phyloP scores from a whole-genome alignment of 1,140 invertebrate genomes.

The Drosophila grimshawi region DNA sequence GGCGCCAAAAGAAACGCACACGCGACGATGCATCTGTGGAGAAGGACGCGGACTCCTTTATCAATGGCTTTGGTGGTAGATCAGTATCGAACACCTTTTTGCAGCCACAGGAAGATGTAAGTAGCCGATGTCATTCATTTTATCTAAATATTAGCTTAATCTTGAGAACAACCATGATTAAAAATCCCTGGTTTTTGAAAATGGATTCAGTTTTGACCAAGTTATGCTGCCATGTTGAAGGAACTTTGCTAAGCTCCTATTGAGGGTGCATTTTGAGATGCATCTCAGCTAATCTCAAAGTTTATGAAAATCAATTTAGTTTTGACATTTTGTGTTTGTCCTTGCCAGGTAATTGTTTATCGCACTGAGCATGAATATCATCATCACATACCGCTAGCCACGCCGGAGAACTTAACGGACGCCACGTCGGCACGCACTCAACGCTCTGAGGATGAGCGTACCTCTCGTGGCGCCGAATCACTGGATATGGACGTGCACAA shows the following conservation, averaged over 20 bases:
- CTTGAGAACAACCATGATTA: background rate
- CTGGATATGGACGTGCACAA: conserved; percentile 85
- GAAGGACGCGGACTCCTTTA: conserved; percentile 85
- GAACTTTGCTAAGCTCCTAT: too few relatives aligned
- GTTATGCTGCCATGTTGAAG: too few relatives aligned
- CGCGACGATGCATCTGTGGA: conserved; percentile 83
- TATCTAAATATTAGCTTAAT: background rate
- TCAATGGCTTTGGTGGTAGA: conserved; percentile 84
- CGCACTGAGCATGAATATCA: conserved; percentile 87
- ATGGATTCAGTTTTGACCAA: too few relatives aligned
- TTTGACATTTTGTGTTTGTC: background rate
- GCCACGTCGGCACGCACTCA: conserved; percentile 73
- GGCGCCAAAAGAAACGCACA: conserved; percentile 83
- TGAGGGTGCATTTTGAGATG: too few relatives aligned
- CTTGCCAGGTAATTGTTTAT: conserved; percentile 86
- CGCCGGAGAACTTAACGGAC: conserved; percentile 84
- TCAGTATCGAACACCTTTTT: conserved; percentile 84
- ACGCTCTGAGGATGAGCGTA: conserved; percentile 88
- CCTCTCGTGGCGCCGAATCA: conserved; percentile 89
- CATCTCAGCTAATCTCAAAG: too few relatives aligned
- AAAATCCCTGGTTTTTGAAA: too few relatives aligned
- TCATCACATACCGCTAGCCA: conserved; percentile 85
- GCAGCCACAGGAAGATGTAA: conserved; percentile 83
- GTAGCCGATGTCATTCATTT: conserved; percentile 14
- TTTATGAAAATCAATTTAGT: too few relatives aligned